Evolutionary conservation across 1,140 invertebrate species (phyloP).

Genomic region (Panulirus ornatus): DNA sequence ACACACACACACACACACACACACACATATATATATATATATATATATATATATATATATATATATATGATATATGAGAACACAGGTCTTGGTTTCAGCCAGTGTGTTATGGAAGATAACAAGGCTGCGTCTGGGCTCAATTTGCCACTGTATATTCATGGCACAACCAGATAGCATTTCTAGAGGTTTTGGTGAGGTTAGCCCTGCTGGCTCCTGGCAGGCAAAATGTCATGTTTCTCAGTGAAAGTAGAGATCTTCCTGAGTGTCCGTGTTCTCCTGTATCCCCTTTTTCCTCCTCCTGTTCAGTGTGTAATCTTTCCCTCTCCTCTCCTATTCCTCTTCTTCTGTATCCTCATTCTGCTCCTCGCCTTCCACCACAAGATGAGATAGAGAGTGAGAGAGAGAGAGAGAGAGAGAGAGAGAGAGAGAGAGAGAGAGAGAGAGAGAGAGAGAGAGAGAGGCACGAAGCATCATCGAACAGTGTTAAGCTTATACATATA

Average conservation of each 20-base stretch:
- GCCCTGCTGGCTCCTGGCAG: no score
- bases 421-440: neutral
- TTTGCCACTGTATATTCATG: no score
- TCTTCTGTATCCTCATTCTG: neutral
- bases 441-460: neutral
- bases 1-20: neutral
- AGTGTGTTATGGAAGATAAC: no score
- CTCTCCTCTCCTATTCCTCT: neutral
- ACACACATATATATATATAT: constrained; percentile 7
- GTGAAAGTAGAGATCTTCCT: no score
- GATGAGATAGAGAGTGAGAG: neutral
- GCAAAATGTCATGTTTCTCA: no score
- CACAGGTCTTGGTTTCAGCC: no score
- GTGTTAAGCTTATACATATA: no score
- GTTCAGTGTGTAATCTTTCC: neutral
- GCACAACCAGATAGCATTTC: no score
- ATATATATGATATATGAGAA: neutral
- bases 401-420: neutral
- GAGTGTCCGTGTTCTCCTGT: neutral
- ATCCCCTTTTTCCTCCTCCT: neutral
- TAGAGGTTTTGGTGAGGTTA: no score
- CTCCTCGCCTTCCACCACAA: neutral
- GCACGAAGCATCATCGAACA: no score
- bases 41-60: neutral
- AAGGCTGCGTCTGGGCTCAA: no score